Evolutionary conservation across 1,140 invertebrate species (phyloP).

Genomic region (Eueides isabella): DNA sequence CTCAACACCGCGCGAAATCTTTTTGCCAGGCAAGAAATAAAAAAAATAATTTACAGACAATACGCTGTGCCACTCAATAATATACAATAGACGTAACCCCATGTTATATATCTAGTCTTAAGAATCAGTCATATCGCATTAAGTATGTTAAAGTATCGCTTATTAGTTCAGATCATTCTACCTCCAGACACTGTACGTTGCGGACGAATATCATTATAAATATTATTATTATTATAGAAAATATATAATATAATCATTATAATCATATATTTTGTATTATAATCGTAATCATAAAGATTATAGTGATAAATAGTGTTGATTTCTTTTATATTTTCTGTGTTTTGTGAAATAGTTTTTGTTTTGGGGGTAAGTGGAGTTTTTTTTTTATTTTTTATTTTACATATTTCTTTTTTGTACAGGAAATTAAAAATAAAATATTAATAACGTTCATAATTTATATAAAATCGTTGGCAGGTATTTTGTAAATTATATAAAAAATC

Average conservation of each 20-base stretch:
- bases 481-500: too few relatives aligned
- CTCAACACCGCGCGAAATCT: too few relatives aligned
- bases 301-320: background rate
- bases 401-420: too few relatives aligned
- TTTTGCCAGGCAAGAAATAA: too few relatives aligned
- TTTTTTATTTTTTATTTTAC: background rate
- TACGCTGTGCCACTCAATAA: too few relatives aligned
- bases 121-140: background rate
- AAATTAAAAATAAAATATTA: background rate
- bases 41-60: background rate
- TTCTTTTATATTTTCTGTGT: background rate
- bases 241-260: background rate
- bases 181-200: constrained; percentile 5
- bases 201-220: background rate
- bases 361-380: background rate
- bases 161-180: constrained; percentile 5
- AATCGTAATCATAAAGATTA: background rate
- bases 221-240: background rate
- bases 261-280: background rate
- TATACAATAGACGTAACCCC: background rate
- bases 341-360: background rate
- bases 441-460: background rate
- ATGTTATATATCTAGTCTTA: background rate
- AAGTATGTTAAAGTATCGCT: background rate
- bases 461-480: too few relatives aligned